These are phyloP conservation scores for Glyphotaelius pellucidus DNA, from an alignment of 2,888 invertebrate species.

Conservation along the genomic window DNA sequence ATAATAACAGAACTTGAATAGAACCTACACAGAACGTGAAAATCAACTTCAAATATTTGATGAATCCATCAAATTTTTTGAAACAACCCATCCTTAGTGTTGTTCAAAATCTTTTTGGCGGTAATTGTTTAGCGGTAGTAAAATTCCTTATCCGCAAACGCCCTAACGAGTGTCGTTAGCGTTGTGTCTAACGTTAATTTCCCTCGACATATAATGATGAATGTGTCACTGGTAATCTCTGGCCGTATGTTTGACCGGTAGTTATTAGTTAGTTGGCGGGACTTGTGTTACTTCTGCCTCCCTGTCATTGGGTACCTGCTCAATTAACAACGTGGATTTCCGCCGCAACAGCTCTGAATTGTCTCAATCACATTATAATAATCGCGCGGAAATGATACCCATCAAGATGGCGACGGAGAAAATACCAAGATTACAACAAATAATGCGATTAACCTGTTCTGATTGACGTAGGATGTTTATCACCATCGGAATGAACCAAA, in stretches of 20 bases:
- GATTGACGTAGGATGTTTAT: background rate
- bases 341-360: background rate
- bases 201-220: conserved; percentile 21
- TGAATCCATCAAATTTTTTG: too few relatives aligned
- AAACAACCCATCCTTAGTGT: too few relatives aligned
- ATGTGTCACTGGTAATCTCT: conserved; percentile 36
- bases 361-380: conserved; percentile 11
- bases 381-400: conserved; percentile 8
- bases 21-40: too few relatives aligned
- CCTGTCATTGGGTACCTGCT: background rate
- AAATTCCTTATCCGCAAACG: background rate
- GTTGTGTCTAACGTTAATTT: conserved; percentile 21
- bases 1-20: too few relatives aligned
- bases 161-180: background rate
- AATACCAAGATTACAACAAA: background rate
- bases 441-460: conserved; percentile 3
- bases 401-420: background rate
- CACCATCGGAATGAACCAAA: background rate
- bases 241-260: background rate
- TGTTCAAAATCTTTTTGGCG: background rate
- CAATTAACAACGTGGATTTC: background rate
- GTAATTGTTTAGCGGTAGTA: background rate
- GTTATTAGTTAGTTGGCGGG: conserved; percentile 37
- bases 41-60: too few relatives aligned
- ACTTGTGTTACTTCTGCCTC: background rate